phyloP scores from a whole-genome alignment of 1,140 invertebrate species.

The Dermatophagoides farinae region DNA sequence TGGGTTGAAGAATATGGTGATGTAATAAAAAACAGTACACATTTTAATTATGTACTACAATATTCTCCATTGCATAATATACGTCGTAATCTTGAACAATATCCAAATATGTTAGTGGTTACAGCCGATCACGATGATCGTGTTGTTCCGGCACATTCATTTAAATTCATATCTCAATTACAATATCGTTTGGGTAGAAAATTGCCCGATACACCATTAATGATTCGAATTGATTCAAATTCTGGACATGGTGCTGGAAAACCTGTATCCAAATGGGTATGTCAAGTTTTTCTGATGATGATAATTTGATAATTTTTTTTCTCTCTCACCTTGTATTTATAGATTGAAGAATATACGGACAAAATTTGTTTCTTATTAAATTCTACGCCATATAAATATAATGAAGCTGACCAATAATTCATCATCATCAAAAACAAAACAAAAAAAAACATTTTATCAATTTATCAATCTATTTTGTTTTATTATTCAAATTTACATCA shows the following conservation, averaged over 20 bases:
- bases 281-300: background rate
- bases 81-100: constrained; percentile 34
- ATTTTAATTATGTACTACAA: constrained; percentile 41
- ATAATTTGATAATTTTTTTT: background rate
- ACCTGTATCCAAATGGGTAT: constrained; percentile 59
- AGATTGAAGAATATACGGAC: constrained; percentile 63
- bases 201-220: constrained; percentile 49
- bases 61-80: constrained; percentile 84
- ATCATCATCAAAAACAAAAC: too few relatives aligned
- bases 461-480: too few relatives aligned
- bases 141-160: constrained; percentile 80
- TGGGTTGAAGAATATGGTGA: constrained; percentile 94
- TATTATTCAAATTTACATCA: too few relatives aligned
- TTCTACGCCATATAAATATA: background rate
- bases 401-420: too few relatives aligned
- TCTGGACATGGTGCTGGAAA: constrained; percentile 90
- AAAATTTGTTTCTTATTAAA: background rate
- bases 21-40: constrained; percentile 54
- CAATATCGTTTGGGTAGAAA: constrained; percentile 47
- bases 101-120: constrained; percentile 68
- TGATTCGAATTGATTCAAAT: constrained; percentile 77
- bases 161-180: constrained; percentile 79
- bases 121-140: constrained; percentile 88
- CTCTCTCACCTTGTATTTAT: constrained; percentile 11
- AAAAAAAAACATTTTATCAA: too few relatives aligned